These are phyloP conservation scores for Cyanoramphus novaezelandiae DNA, from an alignment of 2,113 vertebrate species.

Conservation along the genomic window DNA sequence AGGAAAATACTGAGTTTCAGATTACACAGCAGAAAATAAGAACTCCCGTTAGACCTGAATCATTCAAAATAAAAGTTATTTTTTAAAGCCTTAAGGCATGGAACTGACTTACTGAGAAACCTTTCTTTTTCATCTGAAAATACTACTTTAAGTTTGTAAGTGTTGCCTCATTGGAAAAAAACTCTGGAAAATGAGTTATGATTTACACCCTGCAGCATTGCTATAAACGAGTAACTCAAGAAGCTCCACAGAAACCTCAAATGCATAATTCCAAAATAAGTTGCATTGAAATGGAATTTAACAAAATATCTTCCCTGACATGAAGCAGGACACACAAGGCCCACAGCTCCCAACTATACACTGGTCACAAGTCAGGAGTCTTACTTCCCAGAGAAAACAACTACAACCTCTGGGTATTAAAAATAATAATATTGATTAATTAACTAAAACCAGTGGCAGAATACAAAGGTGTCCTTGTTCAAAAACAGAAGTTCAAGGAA, in stretches of 20 bases:
- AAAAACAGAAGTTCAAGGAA: neutral
- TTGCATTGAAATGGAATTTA: neutral
- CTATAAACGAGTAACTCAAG: neutral
- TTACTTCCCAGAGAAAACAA: neutral
- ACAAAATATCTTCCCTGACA: neutral
- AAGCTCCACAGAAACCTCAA: slow-evolving; percentile 2
- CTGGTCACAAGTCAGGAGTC: neutral
- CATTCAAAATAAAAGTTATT: neutral
- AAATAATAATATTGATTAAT: neutral
- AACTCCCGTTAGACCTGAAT: neutral
- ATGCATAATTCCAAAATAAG: neutral
- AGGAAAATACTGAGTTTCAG: neutral
- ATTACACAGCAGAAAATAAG: neutral
- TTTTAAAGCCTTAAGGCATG: neutral
- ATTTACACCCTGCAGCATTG: neutral
- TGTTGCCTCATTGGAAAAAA: neutral
- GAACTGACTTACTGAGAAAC: neutral
- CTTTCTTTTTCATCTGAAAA: neutral
- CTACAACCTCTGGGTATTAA: neutral
- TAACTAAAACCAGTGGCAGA: neutral
- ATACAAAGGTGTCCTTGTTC: neutral
- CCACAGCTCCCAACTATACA: neutral
- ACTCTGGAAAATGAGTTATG: neutral
- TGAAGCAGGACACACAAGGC: neutral
- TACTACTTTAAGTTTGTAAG: neutral